phyloP scores from a whole-genome alignment of 35 echinoderm and acorn worm species.

The Amphiura filiformis region DNA sequence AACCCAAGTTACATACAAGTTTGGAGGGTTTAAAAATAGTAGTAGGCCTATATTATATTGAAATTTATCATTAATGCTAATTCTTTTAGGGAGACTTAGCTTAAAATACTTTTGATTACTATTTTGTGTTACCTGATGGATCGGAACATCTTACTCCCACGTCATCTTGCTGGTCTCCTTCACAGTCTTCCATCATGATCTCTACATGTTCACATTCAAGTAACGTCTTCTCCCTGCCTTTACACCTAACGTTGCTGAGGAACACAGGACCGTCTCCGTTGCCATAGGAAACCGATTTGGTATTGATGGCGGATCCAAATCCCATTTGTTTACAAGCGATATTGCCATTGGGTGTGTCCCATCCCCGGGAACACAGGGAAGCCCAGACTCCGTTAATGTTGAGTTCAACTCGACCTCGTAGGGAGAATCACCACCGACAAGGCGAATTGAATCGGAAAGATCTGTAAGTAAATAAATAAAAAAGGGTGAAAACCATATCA shows the following conservation, averaged over 20 bases:
- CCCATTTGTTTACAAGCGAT: constrained; percentile 16
- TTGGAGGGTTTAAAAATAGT: no score
- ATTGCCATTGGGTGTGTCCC: constrained; percentile 20
- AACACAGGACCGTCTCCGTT: constrained; percentile 22
- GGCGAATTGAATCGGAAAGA: constrained; percentile 3
- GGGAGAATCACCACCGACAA: constrained; percentile 1
- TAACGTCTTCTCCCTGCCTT: background rate
- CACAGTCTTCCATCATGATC: background rate
- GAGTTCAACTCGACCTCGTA: constrained; percentile 28
- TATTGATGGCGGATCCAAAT: constrained; percentile 2
- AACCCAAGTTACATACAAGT: no score
- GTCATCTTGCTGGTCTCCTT: background rate
- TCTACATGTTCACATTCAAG: background rate
- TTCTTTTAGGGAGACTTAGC: no score
- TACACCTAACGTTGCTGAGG: constrained; percentile 13
- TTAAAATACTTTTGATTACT: no score
- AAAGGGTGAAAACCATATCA: no score
- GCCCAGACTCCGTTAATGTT: constrained; percentile 22
- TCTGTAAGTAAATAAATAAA: no score
- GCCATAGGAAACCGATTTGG: background rate
- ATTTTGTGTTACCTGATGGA: background rate
- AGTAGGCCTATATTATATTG: no score
- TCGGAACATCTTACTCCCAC: background rate
- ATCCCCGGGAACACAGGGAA: constrained; percentile 3
- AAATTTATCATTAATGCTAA: no score